Percentiles rank a stretch among this genome's conserved stretches.
Evolutionary conservation across 2,888 invertebrate genomes (phyloP).

Genomic region (Eupeodes luniger): DNA sequence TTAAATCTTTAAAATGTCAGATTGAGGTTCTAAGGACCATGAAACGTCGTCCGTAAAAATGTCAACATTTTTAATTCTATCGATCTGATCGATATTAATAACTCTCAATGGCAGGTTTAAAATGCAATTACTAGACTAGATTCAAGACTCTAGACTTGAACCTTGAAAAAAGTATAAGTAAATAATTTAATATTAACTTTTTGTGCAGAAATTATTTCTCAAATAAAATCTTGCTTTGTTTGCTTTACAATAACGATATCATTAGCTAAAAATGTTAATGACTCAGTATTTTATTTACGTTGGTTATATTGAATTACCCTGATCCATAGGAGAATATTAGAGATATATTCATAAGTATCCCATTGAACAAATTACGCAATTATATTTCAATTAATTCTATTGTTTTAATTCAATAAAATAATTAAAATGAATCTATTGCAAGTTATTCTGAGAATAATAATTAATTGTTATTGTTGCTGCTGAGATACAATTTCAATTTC

Average conservation of each 20-base stretch:
- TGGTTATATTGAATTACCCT: neutral
- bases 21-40: too few relatives aligned
- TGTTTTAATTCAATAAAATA: constrained; percentile 36
- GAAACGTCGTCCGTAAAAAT: too few relatives aligned
- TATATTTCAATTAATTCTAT: constrained; percentile 53
- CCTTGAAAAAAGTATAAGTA: too few relatives aligned
- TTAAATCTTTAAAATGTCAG: too few relatives aligned
- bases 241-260: neutral
- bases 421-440: constrained; percentile 55
- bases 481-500: constrained; percentile 37
- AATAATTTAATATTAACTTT: too few relatives aligned
- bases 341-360: neutral
- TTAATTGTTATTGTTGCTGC: neutral
- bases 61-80: too few relatives aligned
- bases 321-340: neutral
- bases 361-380: constrained; percentile 25
- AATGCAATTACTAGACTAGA: too few relatives aligned
- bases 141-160: too few relatives aligned
- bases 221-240: too few relatives aligned
- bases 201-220: too few relatives aligned
- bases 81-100: too few relatives aligned
- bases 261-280: neutral
- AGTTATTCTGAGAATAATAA: constrained; percentile 51
- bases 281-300: neutral
- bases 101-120: too few relatives aligned